Base-by-base conservation (phyloP, 2,797 vertebrate genomes). In the Cuculus canorus region DNA sequence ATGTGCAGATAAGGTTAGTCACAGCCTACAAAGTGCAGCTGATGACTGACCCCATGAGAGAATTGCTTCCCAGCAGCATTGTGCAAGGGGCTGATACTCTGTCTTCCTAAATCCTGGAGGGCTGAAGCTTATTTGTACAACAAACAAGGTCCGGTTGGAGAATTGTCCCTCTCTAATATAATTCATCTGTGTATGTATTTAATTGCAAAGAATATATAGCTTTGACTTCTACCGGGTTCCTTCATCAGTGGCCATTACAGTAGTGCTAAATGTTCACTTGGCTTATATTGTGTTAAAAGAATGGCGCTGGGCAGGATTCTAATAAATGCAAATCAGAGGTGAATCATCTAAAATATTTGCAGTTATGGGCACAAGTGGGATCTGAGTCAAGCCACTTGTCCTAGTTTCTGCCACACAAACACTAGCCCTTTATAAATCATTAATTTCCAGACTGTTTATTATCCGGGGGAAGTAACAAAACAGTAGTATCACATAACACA, bases 401-500 rank as follows among this genome's bases (percentile, higher is more conserved):
- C 95, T 78, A 90, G 33, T 76, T 94, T 92, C 87, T 94, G 83
- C 80, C 93, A 81, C 53, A 64, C 92, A 91, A 97, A 95, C 79
- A 64, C 94, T 86, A 96, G 86, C 81, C 82, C 92, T 88, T 94
- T 95, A 95, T 96, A 94, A 95, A 96, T 97, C 93, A 96, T 97
- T 96, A 90, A 96, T 97, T 97, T 97, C 95, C 96, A 95, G 94
- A 89, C 93, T 95, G 77, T 88, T 96, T 97, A 95, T 96, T 96
- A 94, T 97, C 94, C 28, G 3, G 91, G 90, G 92, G 88, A 97
- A 96, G 95, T 93, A 96, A 96, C 95, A 97, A 95, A 97, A 88
- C 93, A 90, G 76, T 93, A 92, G 91, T 92, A 95, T 96, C 95
- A 95, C 71, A 23, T 92, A 95, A 95, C 96, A 96, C 94, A 90